phyloP scores from a whole-genome alignment of 2,113 vertebrate genomes.

The Formicarius rufipectus region DNA sequence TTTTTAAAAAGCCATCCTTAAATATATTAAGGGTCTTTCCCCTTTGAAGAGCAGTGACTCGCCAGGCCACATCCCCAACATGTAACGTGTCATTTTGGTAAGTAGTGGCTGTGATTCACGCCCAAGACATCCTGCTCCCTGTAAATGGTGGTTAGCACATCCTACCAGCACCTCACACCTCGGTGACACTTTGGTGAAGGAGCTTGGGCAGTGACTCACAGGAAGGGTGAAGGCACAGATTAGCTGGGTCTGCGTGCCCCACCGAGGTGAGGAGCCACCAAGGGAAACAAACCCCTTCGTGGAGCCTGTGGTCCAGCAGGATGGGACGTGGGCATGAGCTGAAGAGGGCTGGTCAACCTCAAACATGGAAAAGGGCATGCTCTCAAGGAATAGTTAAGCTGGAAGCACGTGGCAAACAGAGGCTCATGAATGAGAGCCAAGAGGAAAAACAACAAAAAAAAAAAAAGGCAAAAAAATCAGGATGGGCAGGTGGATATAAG shows the following conservation, averaged over 20 bases:
- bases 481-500: neutral
- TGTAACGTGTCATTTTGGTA: neutral
- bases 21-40: neutral
- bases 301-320: accelerated
- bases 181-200: accelerated
- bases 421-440: accelerated
- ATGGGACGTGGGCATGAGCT: neutral
- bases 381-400: neutral
- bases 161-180: neutral
- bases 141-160: neutral
- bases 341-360: neutral
- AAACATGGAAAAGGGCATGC: neutral
- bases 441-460: neutral
- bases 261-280: neutral
- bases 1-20: neutral
- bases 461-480: neutral
- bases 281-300: accelerated
- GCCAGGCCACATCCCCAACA: neutral
- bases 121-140: neutral
- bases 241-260: neutral
- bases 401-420: accelerated
- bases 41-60: neutral
- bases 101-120: neutral
- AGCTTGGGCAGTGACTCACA: neutral
- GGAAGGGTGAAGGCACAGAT: neutral